These are phyloP conservation scores for Anguilla obscura DNA, from an alignment of 2,797 vertebrate genomes.

Conservation along the genomic window DNA sequence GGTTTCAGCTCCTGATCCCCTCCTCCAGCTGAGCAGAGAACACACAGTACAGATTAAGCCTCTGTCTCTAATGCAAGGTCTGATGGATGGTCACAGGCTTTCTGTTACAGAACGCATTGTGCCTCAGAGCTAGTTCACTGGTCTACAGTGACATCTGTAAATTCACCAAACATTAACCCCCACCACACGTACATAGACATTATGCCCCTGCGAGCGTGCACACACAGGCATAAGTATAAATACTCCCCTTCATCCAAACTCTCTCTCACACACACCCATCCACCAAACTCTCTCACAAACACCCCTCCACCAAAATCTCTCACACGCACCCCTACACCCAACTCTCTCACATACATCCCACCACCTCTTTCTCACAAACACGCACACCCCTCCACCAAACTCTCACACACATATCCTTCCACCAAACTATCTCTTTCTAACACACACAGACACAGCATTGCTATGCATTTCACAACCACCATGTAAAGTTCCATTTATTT, in stretches of 20 bases:
- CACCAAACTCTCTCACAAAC: neutral
- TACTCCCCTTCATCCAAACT: no score
- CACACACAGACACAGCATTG: slow-evolving; percentile 13
- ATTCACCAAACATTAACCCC: neutral
- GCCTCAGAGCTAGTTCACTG: neutral
- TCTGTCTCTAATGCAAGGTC: neutral
- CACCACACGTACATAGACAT: neutral
- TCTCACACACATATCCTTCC: neutral
- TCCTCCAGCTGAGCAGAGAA: neutral
- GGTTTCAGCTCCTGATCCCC: neutral
- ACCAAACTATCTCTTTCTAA: no score
- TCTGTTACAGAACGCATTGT: neutral
- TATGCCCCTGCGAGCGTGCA: neutral
- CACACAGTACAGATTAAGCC: neutral
- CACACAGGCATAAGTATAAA: neutral
- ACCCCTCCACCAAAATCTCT: slow-evolving; percentile 29
- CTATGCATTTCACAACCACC: neutral
- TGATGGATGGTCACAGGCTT: neutral
- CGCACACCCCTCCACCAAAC: no score
- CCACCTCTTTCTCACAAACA: neutral
- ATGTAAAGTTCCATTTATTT: neutral
- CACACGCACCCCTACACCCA: neutral
- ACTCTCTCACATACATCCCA: neutral
- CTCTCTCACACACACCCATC: no score
- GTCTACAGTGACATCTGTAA: neutral